These are phyloP conservation scores for Pseudolaguvia tuberculata DNA, from an alignment of 2,113 vertebrate genomes.

Conservation along the genomic window DNA sequence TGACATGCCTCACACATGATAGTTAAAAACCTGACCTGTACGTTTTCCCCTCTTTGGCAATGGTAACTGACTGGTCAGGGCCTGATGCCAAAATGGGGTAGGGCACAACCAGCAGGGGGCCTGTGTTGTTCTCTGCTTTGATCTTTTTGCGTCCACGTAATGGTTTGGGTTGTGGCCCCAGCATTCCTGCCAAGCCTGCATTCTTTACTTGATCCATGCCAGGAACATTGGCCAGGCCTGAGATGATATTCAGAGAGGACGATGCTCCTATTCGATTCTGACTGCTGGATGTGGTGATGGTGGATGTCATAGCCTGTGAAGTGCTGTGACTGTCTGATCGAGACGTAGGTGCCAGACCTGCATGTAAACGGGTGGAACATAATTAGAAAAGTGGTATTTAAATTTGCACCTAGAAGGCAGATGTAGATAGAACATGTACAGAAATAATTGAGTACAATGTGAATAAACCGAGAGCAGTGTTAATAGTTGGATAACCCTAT, in stretches of 20 bases:
- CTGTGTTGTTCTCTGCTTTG: constrained; percentile 86
- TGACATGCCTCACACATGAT: background rate
- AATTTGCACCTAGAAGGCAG: background rate
- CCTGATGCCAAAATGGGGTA: constrained; percentile 90
- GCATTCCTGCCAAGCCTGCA: constrained; percentile 80
- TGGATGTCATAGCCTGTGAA: constrained; percentile 84
- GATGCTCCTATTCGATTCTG: constrained; percentile 86
- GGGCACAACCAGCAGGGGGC: constrained; percentile 89
- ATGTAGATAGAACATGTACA: background rate
- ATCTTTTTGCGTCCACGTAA: constrained; percentile 95
- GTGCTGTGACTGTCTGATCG: constrained; percentile 74
- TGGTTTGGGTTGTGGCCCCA: constrained; percentile 81
- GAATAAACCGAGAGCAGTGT: background rate
- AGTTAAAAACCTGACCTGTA: constrained; percentile 79
- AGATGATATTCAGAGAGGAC: constrained; percentile 89
- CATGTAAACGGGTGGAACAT: constrained; percentile 3
- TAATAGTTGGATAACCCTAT: too few relatives aligned
- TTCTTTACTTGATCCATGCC: constrained; percentile 91
- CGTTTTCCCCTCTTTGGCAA: constrained; percentile 94
- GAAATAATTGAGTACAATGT: background rate
- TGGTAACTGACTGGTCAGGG: constrained; percentile 72
- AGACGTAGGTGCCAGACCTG: constrained; percentile 82
- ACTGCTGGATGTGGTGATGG: constrained; percentile 87
- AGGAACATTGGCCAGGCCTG: constrained; percentile 86
- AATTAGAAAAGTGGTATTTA: background rate